Base-by-base conservation (phyloP, 1,140 invertebrate species). In the Bombyx mandarina region DNA sequence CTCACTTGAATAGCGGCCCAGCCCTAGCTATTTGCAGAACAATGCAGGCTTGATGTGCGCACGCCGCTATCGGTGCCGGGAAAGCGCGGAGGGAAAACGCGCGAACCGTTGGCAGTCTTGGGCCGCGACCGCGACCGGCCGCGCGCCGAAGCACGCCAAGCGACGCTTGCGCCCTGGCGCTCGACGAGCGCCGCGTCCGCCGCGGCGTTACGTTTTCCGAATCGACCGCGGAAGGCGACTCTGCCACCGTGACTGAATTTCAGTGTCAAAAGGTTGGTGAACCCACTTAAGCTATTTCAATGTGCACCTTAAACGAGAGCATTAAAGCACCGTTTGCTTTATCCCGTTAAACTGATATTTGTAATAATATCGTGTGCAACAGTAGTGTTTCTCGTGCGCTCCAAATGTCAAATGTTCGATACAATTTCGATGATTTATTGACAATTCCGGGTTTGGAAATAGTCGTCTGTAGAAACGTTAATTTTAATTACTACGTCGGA, bases 221-320 rank as follows among this genome's bases (percentile, higher is more conserved):
- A 79, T 77, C 82, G 71, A 79, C 79, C 70, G 73, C 63, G 60
- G 66, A 69, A 58, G 71, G 71, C 77, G 73, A 73, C 70, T 74
- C 75, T 71, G 61, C 75, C 77, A 71, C 71, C 76, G 77, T 79
- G 71, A 75, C 79, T 71, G 82, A 86, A 71, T 66, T 82, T 82
- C 80, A 81, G 79, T 86, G 81, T 86, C 82, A 86, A 82, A 86
- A 86, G 82, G 81, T 86, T 82, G 77, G 82, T 86, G 82, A 84
- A 67, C 79, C 65, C 57, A 57, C 65, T 58, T 51, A 60, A 68
- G 75, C 73, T 68, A 72, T 75, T 60, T 62, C 65, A 56, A 77
- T 79, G 76, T 67, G 54, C 66, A 56, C 68, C 74, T 69, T 68
- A 74, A 68, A 69, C 51, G 18, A 62, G 55, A 35, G 26, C 54